Conservation (phyloP, 1,140 invertebrate species). For the Plectus sambesii region DNA sequence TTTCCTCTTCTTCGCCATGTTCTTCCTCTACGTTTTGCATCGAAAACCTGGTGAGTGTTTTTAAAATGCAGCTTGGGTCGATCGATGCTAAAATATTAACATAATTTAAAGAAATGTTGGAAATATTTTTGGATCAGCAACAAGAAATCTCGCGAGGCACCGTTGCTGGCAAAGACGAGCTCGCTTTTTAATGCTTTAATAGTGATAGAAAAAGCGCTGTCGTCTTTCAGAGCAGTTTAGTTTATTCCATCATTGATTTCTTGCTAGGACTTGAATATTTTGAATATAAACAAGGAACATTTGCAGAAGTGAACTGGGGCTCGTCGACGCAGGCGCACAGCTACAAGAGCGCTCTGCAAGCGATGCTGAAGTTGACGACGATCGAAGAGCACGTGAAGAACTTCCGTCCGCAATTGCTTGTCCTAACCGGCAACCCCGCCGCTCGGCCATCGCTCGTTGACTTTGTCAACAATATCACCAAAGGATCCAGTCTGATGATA, state of each 20-base stretch:
- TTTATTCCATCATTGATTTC: too few relatives aligned
- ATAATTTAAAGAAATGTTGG: slow-evolving; percentile 5
- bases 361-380: slow-evolving; percentile 68
- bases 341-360: slow-evolving; percentile 73
- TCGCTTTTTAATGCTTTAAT: too few relatives aligned
- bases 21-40: slow-evolving; percentile 76
- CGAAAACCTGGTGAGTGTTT: slow-evolving; percentile 67
- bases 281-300: slow-evolving; percentile 4
- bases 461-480: slow-evolving; percentile 75
- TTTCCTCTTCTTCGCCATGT: slow-evolving; percentile 67
- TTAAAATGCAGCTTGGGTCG: too few relatives aligned
- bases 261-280: too few relatives aligned
- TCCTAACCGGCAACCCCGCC: slow-evolving; percentile 70
- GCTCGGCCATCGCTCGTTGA: slow-evolving; percentile 70
- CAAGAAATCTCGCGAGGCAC: too few relatives aligned
- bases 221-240: too few relatives aligned
- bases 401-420: slow-evolving; percentile 71
- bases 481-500: slow-evolving; percentile 75
- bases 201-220: too few relatives aligned
- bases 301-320: slow-evolving; percentile 82
- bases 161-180: too few relatives aligned
- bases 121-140: not conserved
- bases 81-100: too few relatives aligned
- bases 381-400: slow-evolving; percentile 92
- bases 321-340: slow-evolving; percentile 90